Evolutionary conservation across 1,140 invertebrate genomes (phyloP), one percentile per base, ranked within the genome.

Genomic region (Drosophila carrolli): DNA sequence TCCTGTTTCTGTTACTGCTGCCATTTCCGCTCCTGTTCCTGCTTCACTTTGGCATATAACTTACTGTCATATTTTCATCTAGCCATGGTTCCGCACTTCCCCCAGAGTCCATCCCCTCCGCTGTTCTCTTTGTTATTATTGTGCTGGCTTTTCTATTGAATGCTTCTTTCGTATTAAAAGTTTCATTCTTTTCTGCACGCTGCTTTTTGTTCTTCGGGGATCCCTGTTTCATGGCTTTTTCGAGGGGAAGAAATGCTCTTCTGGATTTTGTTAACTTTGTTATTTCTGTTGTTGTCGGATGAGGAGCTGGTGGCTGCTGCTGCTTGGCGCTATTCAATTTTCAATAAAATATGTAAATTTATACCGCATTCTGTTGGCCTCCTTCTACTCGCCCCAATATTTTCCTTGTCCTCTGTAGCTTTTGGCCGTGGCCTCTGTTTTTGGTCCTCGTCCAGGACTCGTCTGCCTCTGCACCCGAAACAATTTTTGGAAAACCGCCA

Each of bases 311-410:
- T 40, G 43, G 46, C 19, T 76, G 53, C 54, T 62, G 29, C 65
- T 67, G 65, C 58, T 70, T 48, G 53, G 44, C 61, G 81, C 81
- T 86, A 88, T 86, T 86, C 83, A 86, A 86, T 86, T 86, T 86
- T 86, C 83, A 86, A 86, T 86, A 86, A 86, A 86, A 86, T 86
- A 86, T 86, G 83, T 74, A 86, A 86, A 86, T 86, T 86, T 86
- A 86, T 86, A 80, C 83, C 83, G 79, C 83, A 88, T 76, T 88
- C 81, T 78, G 62, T 88, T 75, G 67, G 48, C 67, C 67, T 71
- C 65, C 71, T 76, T 55, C 46, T 47, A 74, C 48, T 55, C 47
- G 29, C 46, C 61, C 67, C 48, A 51, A 48, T 71, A 37, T 37
- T 40, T 71, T 35, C 47, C 60, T 50, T 35, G 27, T 35, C 5